These are phyloP conservation scores for Callimorpha dominula DNA, from an alignment of 2,888 invertebrate genomes.

Conservation along the genomic window DNA sequence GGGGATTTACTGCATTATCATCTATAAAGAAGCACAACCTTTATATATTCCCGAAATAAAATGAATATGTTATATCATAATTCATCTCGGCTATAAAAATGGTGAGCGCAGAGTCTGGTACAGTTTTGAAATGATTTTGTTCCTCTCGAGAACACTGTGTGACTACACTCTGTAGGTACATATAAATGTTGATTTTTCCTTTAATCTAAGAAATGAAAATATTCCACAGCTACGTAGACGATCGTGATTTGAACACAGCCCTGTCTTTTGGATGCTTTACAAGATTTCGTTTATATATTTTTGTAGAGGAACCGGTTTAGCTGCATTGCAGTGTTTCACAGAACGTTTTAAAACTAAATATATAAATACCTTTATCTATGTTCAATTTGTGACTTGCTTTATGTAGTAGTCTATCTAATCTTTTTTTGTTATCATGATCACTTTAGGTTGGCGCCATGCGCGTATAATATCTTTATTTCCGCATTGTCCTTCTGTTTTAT, in stretches of 20 bases:
- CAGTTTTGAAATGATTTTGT: constrained; percentile 72
- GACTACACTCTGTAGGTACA: constrained; percentile 55
- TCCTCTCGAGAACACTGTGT: constrained; percentile 61
- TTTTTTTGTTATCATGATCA: not conserved
- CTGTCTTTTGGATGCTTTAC: constrained; percentile 38
- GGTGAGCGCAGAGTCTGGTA: constrained; percentile 70
- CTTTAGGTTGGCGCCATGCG: not conserved
- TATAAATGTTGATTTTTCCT: constrained; percentile 64
- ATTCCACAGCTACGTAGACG: constrained; percentile 50
- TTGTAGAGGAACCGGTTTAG: constrained; percentile 6
- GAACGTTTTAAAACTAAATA: not conserved
- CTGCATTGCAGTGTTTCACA: constrained; percentile 19
- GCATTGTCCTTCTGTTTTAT: no score
- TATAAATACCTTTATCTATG: not conserved
- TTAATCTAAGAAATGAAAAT: constrained; percentile 66
- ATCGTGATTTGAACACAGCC: constrained; percentile 44
- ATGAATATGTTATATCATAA: constrained; percentile 84
- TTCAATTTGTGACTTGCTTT: not conserved
- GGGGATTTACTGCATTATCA: constrained; percentile 73
- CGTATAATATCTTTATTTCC: no score
- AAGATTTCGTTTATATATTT: constrained; percentile 30
- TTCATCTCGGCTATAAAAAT: constrained; percentile 80
- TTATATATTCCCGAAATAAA: constrained; percentile 77
- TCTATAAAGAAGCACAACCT: constrained; percentile 75
- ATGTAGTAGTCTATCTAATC: not conserved